Conservation (phyloP, 2,797 vertebrate genomes). For the Peromyscus aztecus region DNA sequence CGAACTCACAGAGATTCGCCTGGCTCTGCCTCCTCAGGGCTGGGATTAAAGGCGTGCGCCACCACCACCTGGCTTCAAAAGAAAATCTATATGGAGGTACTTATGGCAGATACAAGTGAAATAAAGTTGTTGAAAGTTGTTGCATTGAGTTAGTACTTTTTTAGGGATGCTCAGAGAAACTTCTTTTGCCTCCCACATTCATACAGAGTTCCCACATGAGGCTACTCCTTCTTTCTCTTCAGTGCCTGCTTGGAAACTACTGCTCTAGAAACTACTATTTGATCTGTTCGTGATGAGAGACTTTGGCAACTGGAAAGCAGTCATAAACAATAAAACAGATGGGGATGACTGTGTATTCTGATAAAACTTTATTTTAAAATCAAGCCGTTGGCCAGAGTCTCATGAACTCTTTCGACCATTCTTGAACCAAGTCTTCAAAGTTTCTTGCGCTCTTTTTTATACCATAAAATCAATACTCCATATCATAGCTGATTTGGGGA, state of each 20-base stretch:
- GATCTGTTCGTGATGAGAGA: neutral
- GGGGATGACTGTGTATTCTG: neutral
- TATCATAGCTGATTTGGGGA: neutral
- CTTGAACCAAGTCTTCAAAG: neutral
- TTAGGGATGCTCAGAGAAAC: neutral
- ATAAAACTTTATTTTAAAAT: slow-evolving; percentile 24
- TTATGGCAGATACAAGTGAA: neutral
- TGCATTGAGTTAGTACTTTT: neutral
- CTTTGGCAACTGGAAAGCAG: neutral
- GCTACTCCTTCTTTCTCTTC: neutral
- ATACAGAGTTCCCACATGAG: neutral
- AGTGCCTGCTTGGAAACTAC: neutral
- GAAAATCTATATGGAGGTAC: neutral
- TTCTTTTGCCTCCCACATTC: too few relatives aligned
- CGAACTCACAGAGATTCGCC: too few relatives aligned
- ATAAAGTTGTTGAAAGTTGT: neutral
- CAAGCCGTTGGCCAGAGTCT: neutral
- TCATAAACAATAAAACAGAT: neutral
- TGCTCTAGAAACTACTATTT: neutral
- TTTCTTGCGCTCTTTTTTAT: neutral
- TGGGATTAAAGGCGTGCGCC: too few relatives aligned
- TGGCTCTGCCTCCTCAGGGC: too few relatives aligned
- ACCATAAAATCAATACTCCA: neutral
- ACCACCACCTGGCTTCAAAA: neutral
- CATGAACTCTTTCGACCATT: neutral